A percentile compares a stretch with the other conserved stretches of the same genome.
Conservation (phyloP, 2,797 vertebrate genomes). For the Pseudomugil tenellus region DNA sequence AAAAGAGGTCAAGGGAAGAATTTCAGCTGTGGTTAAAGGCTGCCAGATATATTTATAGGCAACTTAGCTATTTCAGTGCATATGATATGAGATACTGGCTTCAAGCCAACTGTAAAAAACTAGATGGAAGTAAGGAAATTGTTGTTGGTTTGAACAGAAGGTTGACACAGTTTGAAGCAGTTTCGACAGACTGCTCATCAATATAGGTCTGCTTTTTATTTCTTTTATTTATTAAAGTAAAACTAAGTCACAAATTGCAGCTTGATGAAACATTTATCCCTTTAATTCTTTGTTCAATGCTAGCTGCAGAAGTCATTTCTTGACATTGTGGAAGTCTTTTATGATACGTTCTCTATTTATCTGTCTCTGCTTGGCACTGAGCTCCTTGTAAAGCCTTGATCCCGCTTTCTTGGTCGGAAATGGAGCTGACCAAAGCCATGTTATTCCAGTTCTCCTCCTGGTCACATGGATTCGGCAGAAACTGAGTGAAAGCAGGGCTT, state of each 20-base stretch:
- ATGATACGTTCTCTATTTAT: conserved; percentile 38
- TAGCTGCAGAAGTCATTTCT: conserved; percentile 37
- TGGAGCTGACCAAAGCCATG: conserved; percentile 40
- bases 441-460: conserved; percentile 1
- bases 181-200: background rate
- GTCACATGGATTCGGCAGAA: conserved; percentile 34
- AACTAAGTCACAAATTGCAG: background rate
- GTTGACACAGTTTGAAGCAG: background rate
- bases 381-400: conserved; percentile 33
- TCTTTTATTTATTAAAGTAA: background rate
- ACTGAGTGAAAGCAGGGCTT: conserved; percentile 49
- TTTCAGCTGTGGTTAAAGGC: conserved; percentile 66
- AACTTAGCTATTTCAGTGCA: conserved; percentile 72
- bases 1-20: conserved; percentile 71
- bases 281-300: conserved; percentile 36
- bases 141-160: background rate
- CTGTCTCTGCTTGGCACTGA: conserved; percentile 29
- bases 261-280: conserved; percentile 35
- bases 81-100: conserved; percentile 50
- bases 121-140: conserved; percentile 44
- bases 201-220: background rate
- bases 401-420: conserved; percentile 7
- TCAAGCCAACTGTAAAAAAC: conserved; percentile 61
- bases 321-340: conserved; percentile 30
- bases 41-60: conserved; percentile 78